Evolutionary conservation across 2,888 invertebrate species (phyloP).

Genomic region (Deilephila porcellus): DNA sequence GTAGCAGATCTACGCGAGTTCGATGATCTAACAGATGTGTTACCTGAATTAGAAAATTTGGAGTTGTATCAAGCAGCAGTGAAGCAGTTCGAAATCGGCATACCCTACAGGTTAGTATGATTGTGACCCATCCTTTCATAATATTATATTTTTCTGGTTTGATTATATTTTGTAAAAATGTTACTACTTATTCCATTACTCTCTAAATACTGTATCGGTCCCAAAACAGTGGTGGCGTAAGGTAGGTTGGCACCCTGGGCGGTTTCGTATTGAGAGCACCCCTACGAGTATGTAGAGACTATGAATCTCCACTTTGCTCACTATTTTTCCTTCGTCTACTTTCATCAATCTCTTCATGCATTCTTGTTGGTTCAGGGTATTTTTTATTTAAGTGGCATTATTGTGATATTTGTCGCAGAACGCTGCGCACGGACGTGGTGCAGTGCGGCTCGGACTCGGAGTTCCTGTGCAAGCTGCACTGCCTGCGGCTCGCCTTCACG

Average conservation of each 20-base stretch:
- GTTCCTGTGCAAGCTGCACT: slow-evolving; percentile 97
- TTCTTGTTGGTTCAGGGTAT: no score
- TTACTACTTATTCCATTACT: no score
- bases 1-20: slow-evolving; percentile 95
- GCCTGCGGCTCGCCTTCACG: slow-evolving; percentile 94
- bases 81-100: slow-evolving; percentile 91
- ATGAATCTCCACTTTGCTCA: no score
- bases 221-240: no score
- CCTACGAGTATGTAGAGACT: no score
- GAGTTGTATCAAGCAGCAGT: slow-evolving; percentile 94
- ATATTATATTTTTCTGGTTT: background rate
- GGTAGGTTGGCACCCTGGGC: no score
- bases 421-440: slow-evolving; percentile 93
- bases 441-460: slow-evolving; percentile 96
- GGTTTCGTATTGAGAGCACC: no score
- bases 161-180: no score
- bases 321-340: no score
- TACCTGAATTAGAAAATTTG: slow-evolving; percentile 91
- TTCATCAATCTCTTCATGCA: no score
- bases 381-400: no score
- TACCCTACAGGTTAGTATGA: slow-evolving; percentile 85
- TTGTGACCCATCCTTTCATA: background rate
- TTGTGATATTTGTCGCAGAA: slow-evolving; percentile 72
- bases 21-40: slow-evolving; percentile 91
- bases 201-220: no score